Conservation (phyloP, 2,888 invertebrate genomes). For the Drosophila mulleri region DNA sequence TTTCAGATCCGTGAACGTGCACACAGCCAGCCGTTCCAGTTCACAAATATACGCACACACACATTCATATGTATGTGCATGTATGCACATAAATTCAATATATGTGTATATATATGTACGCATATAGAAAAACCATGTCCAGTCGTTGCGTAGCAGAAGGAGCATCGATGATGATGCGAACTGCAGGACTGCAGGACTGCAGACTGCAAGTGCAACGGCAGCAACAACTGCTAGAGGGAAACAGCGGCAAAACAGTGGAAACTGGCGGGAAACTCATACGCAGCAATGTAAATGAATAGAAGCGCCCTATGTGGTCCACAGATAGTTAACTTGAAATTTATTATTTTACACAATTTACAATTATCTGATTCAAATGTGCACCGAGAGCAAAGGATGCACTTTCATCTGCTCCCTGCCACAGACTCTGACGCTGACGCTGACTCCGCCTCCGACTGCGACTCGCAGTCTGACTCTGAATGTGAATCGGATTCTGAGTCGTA, state of each 20-base stretch:
- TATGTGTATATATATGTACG: neutral
- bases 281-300: slow-evolving; percentile 48
- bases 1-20: slow-evolving; percentile 82
- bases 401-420: slow-evolving; percentile 50
- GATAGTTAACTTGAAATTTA: slow-evolving; percentile 81
- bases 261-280: slow-evolving; percentile 20
- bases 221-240: slow-evolving; percentile 44
- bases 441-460: slow-evolving; percentile 8
- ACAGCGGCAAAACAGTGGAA: slow-evolving; percentile 15
- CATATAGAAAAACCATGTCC: slow-evolving; percentile 21
- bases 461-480: slow-evolving; percentile 4
- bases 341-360: slow-evolving; percentile 81
- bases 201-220: slow-evolving; percentile 50
- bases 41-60: slow-evolving; percentile 20
- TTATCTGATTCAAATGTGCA: slow-evolving; percentile 80
- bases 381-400: slow-evolving; percentile 45
- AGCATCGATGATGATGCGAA: slow-evolving; percentile 49
- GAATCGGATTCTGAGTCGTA: slow-evolving; percentile 11
- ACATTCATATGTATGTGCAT: slow-evolving; percentile 3
- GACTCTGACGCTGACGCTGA: slow-evolving; percentile 1
- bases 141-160: slow-evolving; percentile 35
- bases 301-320: slow-evolving; percentile 71
- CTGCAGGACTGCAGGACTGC: slow-evolving; percentile 37
- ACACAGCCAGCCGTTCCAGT: slow-evolving; percentile 36
- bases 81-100: slow-evolving; percentile 8